Evolutionary conservation across 2,888 invertebrate species (phyloP).

Genomic region (Sipha maydis): DNA sequence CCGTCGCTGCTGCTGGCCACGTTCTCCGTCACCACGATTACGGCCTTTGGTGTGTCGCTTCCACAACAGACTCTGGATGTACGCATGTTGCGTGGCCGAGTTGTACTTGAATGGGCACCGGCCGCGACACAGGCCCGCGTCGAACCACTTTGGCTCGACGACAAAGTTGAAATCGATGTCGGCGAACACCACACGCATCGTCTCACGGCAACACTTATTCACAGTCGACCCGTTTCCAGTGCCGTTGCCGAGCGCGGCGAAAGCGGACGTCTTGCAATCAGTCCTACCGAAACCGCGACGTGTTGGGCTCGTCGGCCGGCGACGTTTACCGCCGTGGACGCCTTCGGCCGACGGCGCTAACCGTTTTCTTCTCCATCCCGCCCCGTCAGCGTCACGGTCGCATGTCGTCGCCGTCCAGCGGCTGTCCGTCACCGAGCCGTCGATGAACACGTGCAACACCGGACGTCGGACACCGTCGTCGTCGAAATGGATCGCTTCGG

Average conservation of each 20-base stretch:
- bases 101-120: slow-evolving; percentile 77
- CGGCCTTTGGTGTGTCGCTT: slow-evolving; percentile 71
- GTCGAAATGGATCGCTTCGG: neutral
- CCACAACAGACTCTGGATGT: slow-evolving; percentile 77
- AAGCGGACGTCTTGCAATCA: slow-evolving; percentile 18
- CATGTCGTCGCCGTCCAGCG: neutral
- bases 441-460: slow-evolving; percentile 22
- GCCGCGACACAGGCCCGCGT: slow-evolving; percentile 78
- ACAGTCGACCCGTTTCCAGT: slow-evolving; percentile 8
- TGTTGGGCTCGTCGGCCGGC: neutral
- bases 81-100: slow-evolving; percentile 77
- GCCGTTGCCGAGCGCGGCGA: neutral
- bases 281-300: neutral
- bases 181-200: slow-evolving; percentile 75
- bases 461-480: neutral
- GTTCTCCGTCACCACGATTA: neutral
- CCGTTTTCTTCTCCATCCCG: slow-evolving; percentile 4
- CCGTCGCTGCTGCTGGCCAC: neutral
- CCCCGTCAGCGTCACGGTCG: neutral
- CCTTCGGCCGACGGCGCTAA: neutral
- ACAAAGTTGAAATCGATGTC: slow-evolving; percentile 76
- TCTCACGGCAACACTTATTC: slow-evolving; percentile 73
- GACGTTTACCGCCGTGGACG: slow-evolving; percentile 1
- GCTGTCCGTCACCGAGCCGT: neutral
- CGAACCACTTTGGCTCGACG: slow-evolving; percentile 76